phyloP scores from a whole-genome alignment of 2,888 invertebrate genomes.

The Cotesia congregata region DNA sequence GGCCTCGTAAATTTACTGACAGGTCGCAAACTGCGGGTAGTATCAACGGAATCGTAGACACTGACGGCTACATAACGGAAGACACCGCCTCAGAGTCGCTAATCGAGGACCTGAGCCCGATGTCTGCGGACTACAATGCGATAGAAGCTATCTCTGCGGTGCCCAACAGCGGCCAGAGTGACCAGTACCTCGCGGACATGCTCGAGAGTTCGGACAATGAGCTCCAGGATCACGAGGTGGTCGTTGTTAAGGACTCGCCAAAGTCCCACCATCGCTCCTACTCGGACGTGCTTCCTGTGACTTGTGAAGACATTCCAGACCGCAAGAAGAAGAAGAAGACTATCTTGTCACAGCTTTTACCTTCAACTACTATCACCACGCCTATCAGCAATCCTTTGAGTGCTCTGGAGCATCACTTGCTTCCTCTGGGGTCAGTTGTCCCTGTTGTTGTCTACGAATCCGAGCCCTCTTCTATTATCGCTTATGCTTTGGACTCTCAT shows the following conservation, averaged over 20 bases:
- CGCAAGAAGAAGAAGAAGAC: slow-evolving; percentile 75
- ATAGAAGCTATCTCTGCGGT: slow-evolving; percentile 60
- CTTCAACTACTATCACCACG: slow-evolving; percentile 71
- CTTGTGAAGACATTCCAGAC: slow-evolving; percentile 58
- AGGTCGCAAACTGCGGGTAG: slow-evolving; percentile 53
- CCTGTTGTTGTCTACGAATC: slow-evolving; percentile 83
- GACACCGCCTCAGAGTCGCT: slow-evolving; percentile 66
- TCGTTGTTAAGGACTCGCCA: slow-evolving; percentile 59
- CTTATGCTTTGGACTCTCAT: slow-evolving; percentile 81
- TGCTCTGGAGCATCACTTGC: slow-evolving; percentile 79
- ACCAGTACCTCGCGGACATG: slow-evolving; percentile 52
- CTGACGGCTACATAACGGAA: slow-evolving; percentile 65
- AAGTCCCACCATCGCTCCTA: slow-evolving; percentile 69
- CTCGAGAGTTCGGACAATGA: slow-evolving; percentile 63
- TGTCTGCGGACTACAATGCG: slow-evolving; percentile 67
- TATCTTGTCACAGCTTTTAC: slow-evolving; percentile 78
- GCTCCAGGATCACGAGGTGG: slow-evolving; percentile 57
- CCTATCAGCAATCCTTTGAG: slow-evolving; percentile 75
- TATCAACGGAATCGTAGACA: slow-evolving; percentile 52
- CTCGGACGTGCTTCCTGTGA: slow-evolving; percentile 65
- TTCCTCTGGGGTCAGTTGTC: slow-evolving; percentile 75
- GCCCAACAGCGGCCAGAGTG: slow-evolving; percentile 54
- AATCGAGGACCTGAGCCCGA: slow-evolving; percentile 65
- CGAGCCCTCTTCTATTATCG: slow-evolving; percentile 88
- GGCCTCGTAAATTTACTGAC: slow-evolving; percentile 61